A percentile compares a stretch with the other conserved stretches of the same genome.
Evolutionary conservation across 2,113 vertebrate species (phyloP).

Genomic region (Danio rerio): GRCz12tu NC_133179.1:8728501-8729000

Average conservation of each 20-base stretch:
- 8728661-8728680: neutral
- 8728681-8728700: neutral
- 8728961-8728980: neutral
- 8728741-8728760: neutral
- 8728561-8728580: neutral
- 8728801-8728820: neutral
- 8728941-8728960: neutral
- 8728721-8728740: neutral
- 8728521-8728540: neutral
- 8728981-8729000: neutral
- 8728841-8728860: slow-evolving; percentile 31
- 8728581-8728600: neutral
- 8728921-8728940: neutral
- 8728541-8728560: too few species aligned
- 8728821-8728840: slow-evolving; percentile 46
- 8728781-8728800: neutral
- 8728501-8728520: too few species aligned
- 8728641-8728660: neutral
- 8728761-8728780: neutral
- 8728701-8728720: neutral
- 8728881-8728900: slow-evolving; percentile 43
- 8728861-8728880: slow-evolving; percentile 34
- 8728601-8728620: neutral
- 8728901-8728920: slow-evolving; percentile 49
- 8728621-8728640: slow-evolving; percentile 1